Evolutionary conservation across 2,797 vertebrate genomes (phyloP).

Genomic region (Betta splendens): DNA sequence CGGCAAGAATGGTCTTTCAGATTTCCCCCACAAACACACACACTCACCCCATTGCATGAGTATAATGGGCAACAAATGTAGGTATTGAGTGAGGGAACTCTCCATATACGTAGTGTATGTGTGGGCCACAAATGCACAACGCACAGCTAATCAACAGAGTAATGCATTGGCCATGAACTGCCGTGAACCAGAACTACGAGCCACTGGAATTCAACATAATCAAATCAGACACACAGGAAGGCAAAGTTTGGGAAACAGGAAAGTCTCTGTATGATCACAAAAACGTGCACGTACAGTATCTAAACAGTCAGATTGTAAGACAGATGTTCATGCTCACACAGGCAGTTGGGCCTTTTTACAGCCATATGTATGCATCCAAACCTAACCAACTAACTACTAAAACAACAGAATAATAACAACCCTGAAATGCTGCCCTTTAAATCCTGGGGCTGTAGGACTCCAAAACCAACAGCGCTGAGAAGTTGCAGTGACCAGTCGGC

Average conservation of each 20-base stretch:
- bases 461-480: not conserved
- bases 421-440: not conserved
- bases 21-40: too few relatives aligned
- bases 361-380: too few relatives aligned
- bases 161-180: slow-evolving; percentile 9
- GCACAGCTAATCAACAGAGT: slow-evolving; percentile 1
- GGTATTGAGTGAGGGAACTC: too few relatives aligned
- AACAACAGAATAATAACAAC: too few relatives aligned
- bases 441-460: not conserved
- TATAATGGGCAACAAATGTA: too few relatives aligned
- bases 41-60: too few relatives aligned
- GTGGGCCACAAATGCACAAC: slow-evolving; percentile 3
- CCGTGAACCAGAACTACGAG: slow-evolving; percentile 2
- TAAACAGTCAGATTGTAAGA: slow-evolving; percentile 22
- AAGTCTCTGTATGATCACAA: slow-evolving; percentile 30
- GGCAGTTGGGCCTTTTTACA: not conserved
- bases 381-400: too few relatives aligned
- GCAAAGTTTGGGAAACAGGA: slow-evolving; percentile 10
- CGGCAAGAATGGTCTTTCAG: too few relatives aligned
- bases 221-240: slow-evolving; percentile 23
- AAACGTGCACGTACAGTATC: slow-evolving; percentile 17
- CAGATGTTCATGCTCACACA: slow-evolving; percentile 4
- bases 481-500: not conserved
- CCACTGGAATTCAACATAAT: slow-evolving; percentile 23
- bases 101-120: not conserved